Evolutionary conservation across 2,888 invertebrate genomes (phyloP).

Genomic region (Drosophila flavopinicola): DNA sequence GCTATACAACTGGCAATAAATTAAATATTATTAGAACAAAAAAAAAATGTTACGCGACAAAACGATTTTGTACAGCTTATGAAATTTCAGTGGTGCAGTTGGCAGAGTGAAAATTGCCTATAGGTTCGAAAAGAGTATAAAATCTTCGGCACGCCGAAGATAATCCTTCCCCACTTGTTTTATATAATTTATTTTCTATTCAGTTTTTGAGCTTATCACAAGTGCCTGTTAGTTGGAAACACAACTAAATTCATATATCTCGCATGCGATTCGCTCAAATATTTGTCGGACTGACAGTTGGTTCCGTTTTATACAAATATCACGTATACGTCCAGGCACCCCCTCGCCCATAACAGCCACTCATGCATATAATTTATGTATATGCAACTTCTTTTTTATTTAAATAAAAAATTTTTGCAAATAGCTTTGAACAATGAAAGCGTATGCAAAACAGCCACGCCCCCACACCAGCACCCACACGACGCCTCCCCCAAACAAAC

Average conservation of each 20-base stretch:
- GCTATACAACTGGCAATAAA: too few relatives aligned
- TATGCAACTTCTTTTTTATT: slow-evolving; percentile 59
- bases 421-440: slow-evolving; percentile 58
- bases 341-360: slow-evolving; percentile 13
- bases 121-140: too few relatives aligned
- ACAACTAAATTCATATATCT: slow-evolving; percentile 11
- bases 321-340: slow-evolving; percentile 42
- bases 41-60: too few relatives aligned
- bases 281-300: slow-evolving; percentile 25
- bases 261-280: slow-evolving; percentile 11
- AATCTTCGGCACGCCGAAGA: too few relatives aligned
- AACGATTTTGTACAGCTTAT: too few relatives aligned
- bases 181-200: neutral
- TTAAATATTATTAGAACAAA: too few relatives aligned
- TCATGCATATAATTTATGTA: slow-evolving; percentile 57
- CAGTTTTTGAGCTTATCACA: neutral
- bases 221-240: neutral
- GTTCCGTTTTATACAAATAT: slow-evolving; percentile 34
- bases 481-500: slow-evolving; percentile 5
- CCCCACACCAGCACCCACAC: neutral
- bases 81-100: too few relatives aligned
- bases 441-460: slow-evolving; percentile 51
- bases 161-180: too few relatives aligned
- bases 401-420: slow-evolving; percentile 70
- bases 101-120: too few relatives aligned